These are phyloP conservation scores for Malthinus flaveolus DNA, from an alignment of 2,888 invertebrate genomes.

Conservation along the genomic window DNA sequence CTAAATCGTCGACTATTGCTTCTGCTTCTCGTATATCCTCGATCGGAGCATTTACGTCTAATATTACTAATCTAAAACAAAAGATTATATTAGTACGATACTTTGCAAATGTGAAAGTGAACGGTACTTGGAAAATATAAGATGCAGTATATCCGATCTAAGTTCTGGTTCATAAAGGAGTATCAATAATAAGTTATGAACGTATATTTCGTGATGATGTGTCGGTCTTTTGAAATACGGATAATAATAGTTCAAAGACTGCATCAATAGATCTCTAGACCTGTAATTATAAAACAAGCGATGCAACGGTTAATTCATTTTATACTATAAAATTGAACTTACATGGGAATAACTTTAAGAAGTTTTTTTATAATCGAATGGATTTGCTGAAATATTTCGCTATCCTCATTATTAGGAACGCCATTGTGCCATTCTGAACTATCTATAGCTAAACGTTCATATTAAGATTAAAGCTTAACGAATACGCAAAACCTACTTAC, in stretches of 20 bases:
- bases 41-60: conserved; percentile 74
- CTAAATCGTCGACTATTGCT: conserved; percentile 54
- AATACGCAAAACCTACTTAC: conserved; percentile 46
- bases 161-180: conserved; percentile 74
- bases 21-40: conserved; percentile 59
- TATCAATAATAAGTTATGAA: conserved; percentile 78
- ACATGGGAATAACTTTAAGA: conserved; percentile 63
- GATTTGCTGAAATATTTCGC: conserved; percentile 63
- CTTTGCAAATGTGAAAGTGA: conserved; percentile 17
- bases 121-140: conserved; percentile 76
- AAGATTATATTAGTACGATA: neutral
- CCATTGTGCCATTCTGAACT: conserved; percentile 64
- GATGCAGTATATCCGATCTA: conserved; percentile 68
- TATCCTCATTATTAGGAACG: conserved; percentile 59
- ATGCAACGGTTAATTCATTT: neutral
- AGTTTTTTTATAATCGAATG: conserved; percentile 58
- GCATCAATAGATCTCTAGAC: conserved; percentile 70
- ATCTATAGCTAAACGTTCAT: conserved; percentile 47
- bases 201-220: conserved; percentile 72
- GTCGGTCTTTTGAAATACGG: conserved; percentile 76
- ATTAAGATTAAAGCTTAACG: neutral
- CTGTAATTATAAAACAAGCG: conserved; percentile 54
- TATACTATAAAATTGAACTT: conserved; percentile 40
- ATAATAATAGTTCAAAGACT: conserved; percentile 66
- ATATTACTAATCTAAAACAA: conserved; percentile 64